Base-by-base conservation (phyloP, 2,113 vertebrate genomes). In the Argyrosomus japonicus region DNA sequence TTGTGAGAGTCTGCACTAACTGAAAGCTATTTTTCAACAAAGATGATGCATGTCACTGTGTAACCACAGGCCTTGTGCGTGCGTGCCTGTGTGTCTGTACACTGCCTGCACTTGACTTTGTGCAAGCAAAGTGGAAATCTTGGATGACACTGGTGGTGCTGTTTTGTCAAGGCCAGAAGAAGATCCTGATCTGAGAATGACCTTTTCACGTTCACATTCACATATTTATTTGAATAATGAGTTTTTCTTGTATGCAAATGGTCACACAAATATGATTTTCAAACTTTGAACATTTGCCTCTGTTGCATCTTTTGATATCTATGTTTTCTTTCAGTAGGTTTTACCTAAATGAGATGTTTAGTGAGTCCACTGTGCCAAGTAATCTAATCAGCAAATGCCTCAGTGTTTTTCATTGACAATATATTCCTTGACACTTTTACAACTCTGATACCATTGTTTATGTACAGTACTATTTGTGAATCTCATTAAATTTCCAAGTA, bases 71-170 rank as follows among this genome's bases (percentile, higher is more conserved):
- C 45, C 40, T 54, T 36, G 51, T 36, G 75, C 78, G 64, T 81
- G 18, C 54, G 36, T 36, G 70, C 32, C 29, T 45, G 2, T 36
- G 32, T 96, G 96, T 96, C 95, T 93, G 57, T 19, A 0, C 13
- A 63, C 57, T 13, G 82, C 82, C 79, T 74, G 68, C 76, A 83
- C 79, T 81, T 78, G 64, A 75, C 69, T 83, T 79, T 79, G 77
- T 84, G 70, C 70, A 50, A 68, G 75, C 57, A 54, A 32, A 76
- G 62, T 65, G 60, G 64, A 86, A 79, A 75, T 85, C 77, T 77
- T 81, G 18, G 60, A 23, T 88, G 86, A 88, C 86, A 87, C 60
- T 27, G 36, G 11, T 75, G 65, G 63, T 56, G 57, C 23, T 83
- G 70, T 71, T 81, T 63, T 83, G 69, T 88, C 80, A 75, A 51